Conservation (phyloP, 2,888 invertebrate species). For the Yponomeuta malinellus region DNA sequence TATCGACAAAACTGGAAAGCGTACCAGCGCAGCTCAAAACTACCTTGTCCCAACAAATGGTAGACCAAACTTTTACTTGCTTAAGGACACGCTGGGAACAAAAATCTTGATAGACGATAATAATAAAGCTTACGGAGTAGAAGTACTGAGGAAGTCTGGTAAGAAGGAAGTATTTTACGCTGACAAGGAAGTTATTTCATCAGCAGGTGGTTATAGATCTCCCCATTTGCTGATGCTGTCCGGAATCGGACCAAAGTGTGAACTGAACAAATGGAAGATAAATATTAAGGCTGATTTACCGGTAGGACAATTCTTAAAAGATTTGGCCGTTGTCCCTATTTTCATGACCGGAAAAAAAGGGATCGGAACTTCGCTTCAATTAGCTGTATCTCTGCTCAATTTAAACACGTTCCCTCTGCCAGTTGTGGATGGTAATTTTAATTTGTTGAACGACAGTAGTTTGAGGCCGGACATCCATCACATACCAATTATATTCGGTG, state of each 20-base stretch:
- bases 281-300: conserved; percentile 81
- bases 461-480: conserved; percentile 10
- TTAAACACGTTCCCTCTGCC: conserved; percentile 14
- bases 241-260: conserved; percentile 81
- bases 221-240: conserved; percentile 91
- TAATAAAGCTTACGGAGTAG: conserved; percentile 79
- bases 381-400: conserved; percentile 2
- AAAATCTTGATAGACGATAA: conserved; percentile 75
- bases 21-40: conserved; percentile 29
- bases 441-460: neutral
- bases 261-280: conserved; percentile 77
- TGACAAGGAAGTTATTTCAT: conserved; percentile 85
- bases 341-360: conserved; percentile 26
- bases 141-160: conserved; percentile 77
- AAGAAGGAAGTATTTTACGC: conserved; percentile 79
- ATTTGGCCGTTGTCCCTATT: conserved; percentile 61
- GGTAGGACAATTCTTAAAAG: conserved; percentile 87
- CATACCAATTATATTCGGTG: conserved; percentile 7
- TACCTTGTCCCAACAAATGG: conserved; percentile 29
- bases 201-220: conserved; percentile 88
- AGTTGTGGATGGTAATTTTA: conserved; percentile 13
- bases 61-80: conserved; percentile 82
- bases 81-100: conserved; percentile 82
- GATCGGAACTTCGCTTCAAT: conserved; percentile 23
- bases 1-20: neutral